Evolutionary conservation across 2,888 invertebrate species (phyloP).

Genomic region (Andrena haemorrhoa): DNA sequence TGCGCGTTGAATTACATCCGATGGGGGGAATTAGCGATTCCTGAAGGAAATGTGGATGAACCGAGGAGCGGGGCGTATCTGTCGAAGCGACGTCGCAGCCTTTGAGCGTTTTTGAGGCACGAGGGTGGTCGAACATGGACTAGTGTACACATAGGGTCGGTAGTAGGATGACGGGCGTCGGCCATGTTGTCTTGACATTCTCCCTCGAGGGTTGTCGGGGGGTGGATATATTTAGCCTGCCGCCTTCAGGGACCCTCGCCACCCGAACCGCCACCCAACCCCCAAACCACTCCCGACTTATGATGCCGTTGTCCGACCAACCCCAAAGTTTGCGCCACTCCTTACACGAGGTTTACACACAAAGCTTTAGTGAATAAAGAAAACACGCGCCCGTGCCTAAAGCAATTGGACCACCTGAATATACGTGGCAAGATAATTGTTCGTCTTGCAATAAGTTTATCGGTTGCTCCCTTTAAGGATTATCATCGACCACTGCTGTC

Average conservation of each 20-base stretch:
- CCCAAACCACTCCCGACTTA: conserved; percentile 82
- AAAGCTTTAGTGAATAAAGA: conserved; percentile 69
- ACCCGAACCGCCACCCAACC: conserved; percentile 76
- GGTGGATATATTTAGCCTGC: conserved; percentile 85
- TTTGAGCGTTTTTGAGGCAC: conserved; percentile 76
- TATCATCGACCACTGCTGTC: background rate
- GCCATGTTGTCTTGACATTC: conserved; percentile 85
- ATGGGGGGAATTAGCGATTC: conserved; percentile 11
- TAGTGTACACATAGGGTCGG: conserved; percentile 80
- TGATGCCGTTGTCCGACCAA: conserved; percentile 83
- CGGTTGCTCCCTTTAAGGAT: background rate
- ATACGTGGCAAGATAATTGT: conserved; percentile 11
- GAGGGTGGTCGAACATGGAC: conserved; percentile 76
- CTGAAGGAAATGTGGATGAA: conserved; percentile 21
- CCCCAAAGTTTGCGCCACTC: conserved; percentile 77
- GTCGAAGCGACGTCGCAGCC: conserved; percentile 56
- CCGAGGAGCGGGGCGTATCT: conserved; percentile 17
- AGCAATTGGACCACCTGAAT: conserved; percentile 45
- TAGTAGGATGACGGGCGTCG: conserved; percentile 84
- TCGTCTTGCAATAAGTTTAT: background rate
- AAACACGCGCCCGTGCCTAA: conserved; percentile 59
- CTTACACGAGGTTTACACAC: conserved; percentile 71
- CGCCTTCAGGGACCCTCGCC: conserved; percentile 83
- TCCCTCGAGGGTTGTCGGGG: conserved; percentile 82
- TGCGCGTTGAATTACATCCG: background rate